Percentiles rank a stretch among this genome's conserved stretches.
Evolutionary conservation across 2,888 invertebrate species (phyloP).

Genomic region (Pollenia griseotomentosa): DNA sequence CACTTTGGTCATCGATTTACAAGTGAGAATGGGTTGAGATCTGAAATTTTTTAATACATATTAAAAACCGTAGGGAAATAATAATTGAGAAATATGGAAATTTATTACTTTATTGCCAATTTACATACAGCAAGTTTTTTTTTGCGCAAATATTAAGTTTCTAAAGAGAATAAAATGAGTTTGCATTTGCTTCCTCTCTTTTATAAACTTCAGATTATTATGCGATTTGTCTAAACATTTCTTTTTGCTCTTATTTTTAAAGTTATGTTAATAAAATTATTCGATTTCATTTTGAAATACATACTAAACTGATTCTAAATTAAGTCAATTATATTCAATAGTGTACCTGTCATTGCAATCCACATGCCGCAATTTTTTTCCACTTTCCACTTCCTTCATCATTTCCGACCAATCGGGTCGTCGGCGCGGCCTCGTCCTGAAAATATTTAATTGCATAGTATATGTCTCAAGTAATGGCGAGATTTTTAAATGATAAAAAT

Average conservation of each 20-base stretch:
- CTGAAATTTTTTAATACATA: conserved; percentile 80
- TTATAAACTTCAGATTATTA: too few relatives aligned
- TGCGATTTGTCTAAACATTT: too few relatives aligned
- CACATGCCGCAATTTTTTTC: conserved; percentile 91
- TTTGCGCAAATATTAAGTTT: too few relatives aligned
- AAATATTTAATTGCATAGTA: not conserved
- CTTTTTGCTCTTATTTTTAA: too few relatives aligned
- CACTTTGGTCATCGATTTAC: conserved; percentile 87
- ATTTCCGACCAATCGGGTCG: conserved; percentile 95
- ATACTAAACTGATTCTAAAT: not conserved
- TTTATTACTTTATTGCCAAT: not conserved
- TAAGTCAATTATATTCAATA: not conserved
- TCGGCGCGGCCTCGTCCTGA: conserved; percentile 89
- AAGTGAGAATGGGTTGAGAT: conserved; percentile 87
- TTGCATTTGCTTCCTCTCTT: too few relatives aligned
- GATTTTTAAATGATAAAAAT: too few relatives aligned
- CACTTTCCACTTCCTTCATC: conserved; percentile 96
- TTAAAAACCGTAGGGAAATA: too few relatives aligned
- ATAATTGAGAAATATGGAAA: not conserved
- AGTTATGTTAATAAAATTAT: too few relatives aligned
- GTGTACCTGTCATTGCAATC: conserved; percentile 91
- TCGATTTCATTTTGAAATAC: not conserved
- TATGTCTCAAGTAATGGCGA: too few relatives aligned
- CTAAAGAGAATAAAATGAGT: too few relatives aligned
- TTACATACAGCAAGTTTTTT: too few relatives aligned